These are phyloP conservation scores for Ceratina japonica DNA, from an alignment of 1,140 invertebrate genomes.

Conservation along the genomic window DNA sequence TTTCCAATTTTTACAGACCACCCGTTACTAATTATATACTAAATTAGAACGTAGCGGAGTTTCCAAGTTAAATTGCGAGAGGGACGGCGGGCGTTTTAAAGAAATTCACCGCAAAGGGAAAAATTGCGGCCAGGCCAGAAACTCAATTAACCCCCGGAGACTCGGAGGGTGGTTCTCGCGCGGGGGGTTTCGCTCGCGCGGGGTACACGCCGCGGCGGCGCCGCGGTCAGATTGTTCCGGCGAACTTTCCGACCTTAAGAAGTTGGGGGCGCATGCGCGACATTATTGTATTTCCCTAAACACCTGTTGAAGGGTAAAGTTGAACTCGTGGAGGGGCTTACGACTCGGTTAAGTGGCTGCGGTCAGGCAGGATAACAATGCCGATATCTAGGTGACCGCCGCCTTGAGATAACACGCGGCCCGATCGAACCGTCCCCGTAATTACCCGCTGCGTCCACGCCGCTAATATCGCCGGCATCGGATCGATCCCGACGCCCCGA, in stretches of 20 bases:
- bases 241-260: constrained; percentile 73
- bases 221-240: constrained; percentile 59
- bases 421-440: constrained; percentile 19
- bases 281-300: constrained; percentile 80
- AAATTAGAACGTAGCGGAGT: not conserved
- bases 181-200: not conserved
- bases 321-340: constrained; percentile 74
- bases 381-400: constrained; percentile 64
- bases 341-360: constrained; percentile 76
- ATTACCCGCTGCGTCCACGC: not conserved
- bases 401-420: constrained; percentile 44
- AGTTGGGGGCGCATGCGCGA: constrained; percentile 76
- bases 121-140: constrained; percentile 37
- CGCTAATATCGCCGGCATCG: too few relatives aligned
- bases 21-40: not conserved
- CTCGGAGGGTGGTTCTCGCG: not conserved
- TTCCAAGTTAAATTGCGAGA: not conserved
- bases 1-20: not conserved
- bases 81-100: too few relatives aligned
- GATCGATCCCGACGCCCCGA: too few relatives aligned
- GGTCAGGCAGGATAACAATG: constrained; percentile 75
- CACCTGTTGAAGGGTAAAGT: constrained; percentile 79
- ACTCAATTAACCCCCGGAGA: constrained; percentile 52
- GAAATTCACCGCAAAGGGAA: not conserved
- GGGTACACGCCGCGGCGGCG: constrained; percentile 50